Conservation (phyloP, 1,140 invertebrate genomes). For the Panonychus citri region DNA sequence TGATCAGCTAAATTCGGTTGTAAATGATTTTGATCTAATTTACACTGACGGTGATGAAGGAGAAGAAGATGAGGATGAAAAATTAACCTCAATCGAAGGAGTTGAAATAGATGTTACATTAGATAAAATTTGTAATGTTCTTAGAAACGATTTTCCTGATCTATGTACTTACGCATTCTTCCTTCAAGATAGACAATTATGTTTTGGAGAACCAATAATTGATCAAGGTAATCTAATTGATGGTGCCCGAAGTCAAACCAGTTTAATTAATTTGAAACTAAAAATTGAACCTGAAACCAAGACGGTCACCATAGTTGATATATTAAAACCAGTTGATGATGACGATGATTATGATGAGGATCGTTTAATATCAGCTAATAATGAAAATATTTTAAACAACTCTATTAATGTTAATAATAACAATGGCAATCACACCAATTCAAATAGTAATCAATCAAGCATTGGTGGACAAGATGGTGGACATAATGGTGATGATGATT, state of each 20-base stretch:
- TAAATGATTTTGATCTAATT: not conserved
- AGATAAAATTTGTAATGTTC: conserved; percentile 1
- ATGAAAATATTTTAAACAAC: not conserved
- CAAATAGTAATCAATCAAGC: not conserved
- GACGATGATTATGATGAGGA: not conserved
- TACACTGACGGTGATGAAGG: conserved; percentile 5
- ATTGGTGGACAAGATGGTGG: not conserved
- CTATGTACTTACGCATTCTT: conserved; percentile 9
- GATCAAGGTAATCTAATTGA: conserved; percentile 12
- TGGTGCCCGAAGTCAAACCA: conserved; percentile 10
- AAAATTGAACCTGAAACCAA: conserved; percentile 5
- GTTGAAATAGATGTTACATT: conserved; percentile 6
- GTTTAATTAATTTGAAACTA: conserved; percentile 11
- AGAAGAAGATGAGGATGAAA: conserved; percentile 6
- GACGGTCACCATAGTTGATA: conserved; percentile 11
- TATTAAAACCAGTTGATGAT: conserved; percentile 11
- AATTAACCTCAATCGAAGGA: conserved; percentile 9
- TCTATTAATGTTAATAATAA: not conserved
- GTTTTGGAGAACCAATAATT: conserved; percentile 7
- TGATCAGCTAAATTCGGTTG: no score
- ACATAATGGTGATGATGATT: no score
- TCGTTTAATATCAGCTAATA: not conserved
- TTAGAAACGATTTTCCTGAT: conserved; percentile 3
- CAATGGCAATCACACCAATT: not conserved
- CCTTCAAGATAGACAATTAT: conserved; percentile 8